Evolutionary conservation across 2,888 invertebrate species (phyloP).

Genomic region (Exephanes ischioxanthus): DNA sequence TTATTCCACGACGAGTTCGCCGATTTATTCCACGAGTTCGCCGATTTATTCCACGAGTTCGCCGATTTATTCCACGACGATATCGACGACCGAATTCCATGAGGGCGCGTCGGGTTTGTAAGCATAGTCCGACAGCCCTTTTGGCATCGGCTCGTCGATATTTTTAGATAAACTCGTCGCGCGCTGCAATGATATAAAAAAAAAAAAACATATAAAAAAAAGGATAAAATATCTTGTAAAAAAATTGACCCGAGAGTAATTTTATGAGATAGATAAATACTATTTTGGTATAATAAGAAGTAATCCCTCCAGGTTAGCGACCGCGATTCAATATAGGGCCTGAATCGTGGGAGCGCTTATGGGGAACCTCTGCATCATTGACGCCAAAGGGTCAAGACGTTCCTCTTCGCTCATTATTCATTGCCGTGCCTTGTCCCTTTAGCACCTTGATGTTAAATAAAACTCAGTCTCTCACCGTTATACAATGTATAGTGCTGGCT

Average conservation of each 20-base stretch:
- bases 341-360: constrained; percentile 75
- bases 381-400: constrained; percentile 71
- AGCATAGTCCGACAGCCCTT: not conserved
- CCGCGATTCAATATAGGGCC: constrained; percentile 82
- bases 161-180: constrained; percentile 27
- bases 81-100: not conserved
- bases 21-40: constrained; percentile 27
- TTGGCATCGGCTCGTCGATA: not conserved
- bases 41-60: constrained; percentile 32
- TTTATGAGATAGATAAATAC: constrained; percentile 80
- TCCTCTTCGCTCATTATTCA: constrained; percentile 70
- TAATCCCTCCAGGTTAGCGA: constrained; percentile 76
- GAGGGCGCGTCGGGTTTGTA: not conserved
- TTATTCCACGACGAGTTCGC: constrained; percentile 35
- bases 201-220: constrained; percentile 17
- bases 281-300: constrained; percentile 80
- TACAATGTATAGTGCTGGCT: constrained; percentile 37
- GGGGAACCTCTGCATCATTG: constrained; percentile 63
- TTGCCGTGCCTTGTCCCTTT: constrained; percentile 71
- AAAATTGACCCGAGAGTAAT: constrained; percentile 72
- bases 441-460: constrained; percentile 67
- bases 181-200: constrained; percentile 47
- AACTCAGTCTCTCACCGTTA: constrained; percentile 55
- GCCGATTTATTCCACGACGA: constrained; percentile 37
- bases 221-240: constrained; percentile 44